phyloP scores from a whole-genome alignment of 2,113 vertebrate genomes.

The Notechis scutatus region DNA sequence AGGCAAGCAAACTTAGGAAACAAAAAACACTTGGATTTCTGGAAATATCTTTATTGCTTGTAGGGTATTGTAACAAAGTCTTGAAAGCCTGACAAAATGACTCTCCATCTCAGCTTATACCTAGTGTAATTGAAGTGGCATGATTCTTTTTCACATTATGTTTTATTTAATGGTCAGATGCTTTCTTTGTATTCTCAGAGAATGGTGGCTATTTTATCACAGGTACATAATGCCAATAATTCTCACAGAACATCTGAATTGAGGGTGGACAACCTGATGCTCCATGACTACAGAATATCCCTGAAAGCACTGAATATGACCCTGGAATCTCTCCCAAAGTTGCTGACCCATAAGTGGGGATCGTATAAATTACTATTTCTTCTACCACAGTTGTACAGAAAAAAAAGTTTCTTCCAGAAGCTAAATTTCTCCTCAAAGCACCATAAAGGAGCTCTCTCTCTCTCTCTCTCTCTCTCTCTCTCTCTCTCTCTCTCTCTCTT shows the following conservation, averaged over 20 bases:
- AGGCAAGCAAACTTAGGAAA: neutral
- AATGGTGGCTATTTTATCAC: neutral
- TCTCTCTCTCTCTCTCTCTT: no score
- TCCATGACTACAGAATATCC: neutral
- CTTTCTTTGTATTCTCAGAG: neutral
- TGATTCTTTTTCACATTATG: neutral
- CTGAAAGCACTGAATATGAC: neutral
- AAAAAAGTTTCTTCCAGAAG: neutral
- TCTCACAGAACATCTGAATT: neutral
- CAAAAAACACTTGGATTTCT: neutral
- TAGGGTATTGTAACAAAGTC: neutral
- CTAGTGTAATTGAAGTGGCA: neutral
- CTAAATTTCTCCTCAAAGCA: neutral
- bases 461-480: no score
- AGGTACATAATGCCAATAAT: neutral
- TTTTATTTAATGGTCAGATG: neutral
- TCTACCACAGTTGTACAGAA: neutral
- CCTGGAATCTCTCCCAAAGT: neutral
- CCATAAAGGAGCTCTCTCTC: neutral
- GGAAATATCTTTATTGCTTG: neutral
- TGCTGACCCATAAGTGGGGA: neutral
- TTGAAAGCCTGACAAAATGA: neutral
- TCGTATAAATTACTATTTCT: neutral
- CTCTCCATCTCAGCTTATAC: neutral
- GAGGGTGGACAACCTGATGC: neutral